Base-by-base conservation (phyloP, 2,113 vertebrate species). In the Nesogale talazaci region DNA sequence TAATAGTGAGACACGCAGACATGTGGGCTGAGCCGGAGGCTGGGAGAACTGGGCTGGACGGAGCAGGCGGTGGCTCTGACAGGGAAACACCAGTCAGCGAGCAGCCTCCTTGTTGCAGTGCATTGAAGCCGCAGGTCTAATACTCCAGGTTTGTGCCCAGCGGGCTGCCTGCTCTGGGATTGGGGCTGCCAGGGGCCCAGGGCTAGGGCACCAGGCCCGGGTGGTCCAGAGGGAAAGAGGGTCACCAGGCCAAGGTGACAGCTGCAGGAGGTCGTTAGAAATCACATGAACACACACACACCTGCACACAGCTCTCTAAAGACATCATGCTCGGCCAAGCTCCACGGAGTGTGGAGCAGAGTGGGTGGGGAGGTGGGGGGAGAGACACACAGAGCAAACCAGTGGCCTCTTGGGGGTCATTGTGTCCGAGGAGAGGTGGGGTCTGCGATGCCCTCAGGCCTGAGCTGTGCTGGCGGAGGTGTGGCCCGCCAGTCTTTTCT, bases 141-240 rank as follows among this genome's bases (percentile, higher is more conserved):
- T 72, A n/a, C 25, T 52, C 46, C 9, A 57, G 34, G n/a, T 25
- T n/a, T 10, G 1, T 0, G 22, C 8, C 0, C 0, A 65, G 0
- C 0, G 86, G 42, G 42, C 0, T 0, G 46, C 46, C 15, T 15
- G 46, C 29, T 10, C 42, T 25, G 0, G 38, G 38, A 29, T 6
- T 2, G 7, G 42, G 67, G 0, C 0, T 1, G 56, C 0, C 6
- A 52, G 90, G 70, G 46, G 2, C 8, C 57, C 27, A 17, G 1
- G 4, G 34, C 12, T 5, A 31, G 36, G 3, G 6, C 29, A 22
- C 77, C 34, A 74, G 31, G 65, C 29, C 27, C 17, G 59, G n/a
- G 69, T 23, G 70, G 36, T 22, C 46, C 3, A 38, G 77, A 56
- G 77, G 77, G 65, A 67, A 52, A 52, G 46, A 38, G 31, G 20